phyloP scores from a whole-genome alignment of 2,888 invertebrate genomes.

The Teleiodes luculella region DNA sequence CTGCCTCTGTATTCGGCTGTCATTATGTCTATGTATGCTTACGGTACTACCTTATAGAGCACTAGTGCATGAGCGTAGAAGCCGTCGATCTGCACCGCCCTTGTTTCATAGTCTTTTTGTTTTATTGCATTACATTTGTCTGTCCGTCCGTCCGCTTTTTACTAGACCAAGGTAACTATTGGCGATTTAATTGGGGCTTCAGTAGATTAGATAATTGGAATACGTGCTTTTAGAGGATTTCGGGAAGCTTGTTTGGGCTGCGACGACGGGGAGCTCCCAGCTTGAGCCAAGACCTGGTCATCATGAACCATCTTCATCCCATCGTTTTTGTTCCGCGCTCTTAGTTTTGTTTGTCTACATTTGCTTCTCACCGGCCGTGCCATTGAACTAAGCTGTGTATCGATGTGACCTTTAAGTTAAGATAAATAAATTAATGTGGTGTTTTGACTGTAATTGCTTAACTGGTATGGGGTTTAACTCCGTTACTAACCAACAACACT shows the following conservation, averaged over 20 bases:
- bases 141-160: constrained; percentile 59
- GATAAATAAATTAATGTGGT: constrained; percentile 32
- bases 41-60: constrained; percentile 62
- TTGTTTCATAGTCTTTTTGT: constrained; percentile 34
- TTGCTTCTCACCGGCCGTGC: constrained; percentile 50
- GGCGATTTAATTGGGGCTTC: constrained; percentile 26
- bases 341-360: constrained; percentile 28
- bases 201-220: constrained; percentile 25
- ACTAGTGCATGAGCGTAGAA: constrained; percentile 61
- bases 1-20: constrained; percentile 76
- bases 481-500: constrained; percentile 19
- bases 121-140: constrained; percentile 45
- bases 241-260: constrained; percentile 18
- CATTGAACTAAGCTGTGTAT: constrained; percentile 48
- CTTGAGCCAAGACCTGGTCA: constrained; percentile 33
- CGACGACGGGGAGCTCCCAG: constrained; percentile 27
- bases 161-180: constrained; percentile 25
- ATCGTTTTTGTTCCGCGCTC: constrained; percentile 37
- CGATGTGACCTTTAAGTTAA: constrained; percentile 41
- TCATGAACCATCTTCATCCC: constrained; percentile 38
- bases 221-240: constrained; percentile 20
- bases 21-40: constrained; percentile 77
- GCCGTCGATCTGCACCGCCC: constrained; percentile 37
- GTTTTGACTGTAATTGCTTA: constrained; percentile 35
- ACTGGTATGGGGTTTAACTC: constrained; percentile 5